Evolutionary conservation across 2,888 invertebrate genomes (phyloP), one percentile per base, ranked within the genome.

Genomic region (Xanthia icteritia): DNA sequence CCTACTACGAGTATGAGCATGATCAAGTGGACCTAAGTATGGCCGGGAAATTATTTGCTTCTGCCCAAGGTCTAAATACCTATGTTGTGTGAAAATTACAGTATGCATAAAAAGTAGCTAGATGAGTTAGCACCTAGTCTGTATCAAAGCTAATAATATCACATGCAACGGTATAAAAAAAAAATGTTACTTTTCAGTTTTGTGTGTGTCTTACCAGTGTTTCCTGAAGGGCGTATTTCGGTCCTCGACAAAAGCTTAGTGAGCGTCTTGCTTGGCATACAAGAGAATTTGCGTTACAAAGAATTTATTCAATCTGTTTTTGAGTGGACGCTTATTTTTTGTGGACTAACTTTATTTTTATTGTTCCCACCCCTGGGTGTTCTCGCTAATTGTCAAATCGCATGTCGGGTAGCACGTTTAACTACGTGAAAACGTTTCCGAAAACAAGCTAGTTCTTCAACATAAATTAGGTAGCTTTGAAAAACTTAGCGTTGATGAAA

Each of bases 351-450:
- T 91, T 90, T 89, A 90, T 92, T 91, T 90, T 89, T 90, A 88
- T 90, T 82, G 86, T 83, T 87, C 81, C 85, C 87, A 88, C 89
- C 91, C 90, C 83, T 79, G 70, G 73, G 87, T 84, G 81, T 85
- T 89, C 76, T 85, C 84, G 91, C 91, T 94, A 94, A 95, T 94
- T 93, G 92, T 91, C 86, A 88, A 91, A 94, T 95, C 89, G 95
- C 95, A 94, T 95, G 94, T 89, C 91, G 81, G 74, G 81, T 81
- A 81, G 78, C 86, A 90, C 90, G 91, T 92, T 94, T 93, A 94
- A 94, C 93, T 92, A 94, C 90, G 92, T 93, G 92, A 94, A 94
- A 94, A 94, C 92, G 94, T 94, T 95, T 94, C 94, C 94, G 94
- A 94, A 94, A 94, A 94, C 94, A 94, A 94, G 93, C 92, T 90